A percentile compares a stretch with the other conserved stretches of the same genome.
phyloP scores from a whole-genome alignment of 1,140 invertebrate species.

The Archivesica marissinica region DNA sequence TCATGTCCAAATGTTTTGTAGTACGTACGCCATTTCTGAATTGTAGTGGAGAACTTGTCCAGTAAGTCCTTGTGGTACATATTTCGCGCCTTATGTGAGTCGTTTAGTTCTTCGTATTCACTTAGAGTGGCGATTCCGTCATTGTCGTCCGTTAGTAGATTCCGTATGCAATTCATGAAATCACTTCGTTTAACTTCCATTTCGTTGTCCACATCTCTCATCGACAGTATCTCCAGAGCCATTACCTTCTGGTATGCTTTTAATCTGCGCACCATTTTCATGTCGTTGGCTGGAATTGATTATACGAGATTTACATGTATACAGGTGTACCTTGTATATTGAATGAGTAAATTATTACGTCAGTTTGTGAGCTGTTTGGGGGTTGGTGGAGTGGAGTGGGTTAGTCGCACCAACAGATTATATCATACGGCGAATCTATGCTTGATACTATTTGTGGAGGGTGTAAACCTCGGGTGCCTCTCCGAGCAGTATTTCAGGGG shows the following conservation, averaged over 20 bases:
- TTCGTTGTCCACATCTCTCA: conserved; percentile 65
- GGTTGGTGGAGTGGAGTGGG: too few relatives aligned
- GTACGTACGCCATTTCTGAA: conserved; percentile 53
- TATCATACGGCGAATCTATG: too few relatives aligned
- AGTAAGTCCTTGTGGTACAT: conserved; percentile 40
- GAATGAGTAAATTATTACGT: too few relatives aligned
- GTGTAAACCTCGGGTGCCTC: too few relatives aligned
- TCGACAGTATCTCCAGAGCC: conserved; percentile 7
- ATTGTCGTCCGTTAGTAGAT: conserved; percentile 52
- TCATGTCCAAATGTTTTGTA: conserved; percentile 54
- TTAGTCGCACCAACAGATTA: too few relatives aligned
- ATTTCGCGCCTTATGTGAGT: background rate
- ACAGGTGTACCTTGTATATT: too few relatives aligned
- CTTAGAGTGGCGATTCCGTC: conserved; percentile 49
- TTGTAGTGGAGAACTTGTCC: conserved; percentile 39
- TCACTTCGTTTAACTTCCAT: conserved; percentile 68
- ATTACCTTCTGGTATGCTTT: conserved; percentile 54
- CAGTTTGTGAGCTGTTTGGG: too few relatives aligned
- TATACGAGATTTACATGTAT: too few relatives aligned
- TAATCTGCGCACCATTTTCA: conserved; percentile 60
- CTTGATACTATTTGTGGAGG: too few relatives aligned
- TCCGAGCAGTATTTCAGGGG: too few relatives aligned
- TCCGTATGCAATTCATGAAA: conserved; percentile 68
- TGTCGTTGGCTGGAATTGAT: conserved; percentile 64
- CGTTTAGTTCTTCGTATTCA: conserved; percentile 64